phyloP scores from a whole-genome alignment of 2,113 vertebrate genomes.

The Glaucomys volans region DNA sequence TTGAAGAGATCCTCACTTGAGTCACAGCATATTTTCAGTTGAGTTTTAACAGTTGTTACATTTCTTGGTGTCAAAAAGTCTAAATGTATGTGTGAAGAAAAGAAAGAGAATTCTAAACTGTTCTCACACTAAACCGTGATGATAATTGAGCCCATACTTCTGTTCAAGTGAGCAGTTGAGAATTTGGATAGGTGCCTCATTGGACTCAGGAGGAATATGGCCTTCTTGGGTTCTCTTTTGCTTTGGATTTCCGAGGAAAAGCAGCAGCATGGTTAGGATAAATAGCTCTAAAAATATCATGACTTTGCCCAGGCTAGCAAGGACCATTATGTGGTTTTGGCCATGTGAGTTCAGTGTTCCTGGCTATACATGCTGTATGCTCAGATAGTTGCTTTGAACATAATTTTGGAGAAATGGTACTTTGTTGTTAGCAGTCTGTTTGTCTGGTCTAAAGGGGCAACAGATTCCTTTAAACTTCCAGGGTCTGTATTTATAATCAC shows the following conservation, averaged over 20 bases:
- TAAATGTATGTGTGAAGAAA: conserved; percentile 35
- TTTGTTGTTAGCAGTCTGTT: conserved; percentile 22
- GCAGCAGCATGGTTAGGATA: conserved; percentile 47
- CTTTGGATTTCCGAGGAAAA: conserved; percentile 14
- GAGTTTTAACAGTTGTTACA: conserved; percentile 38
- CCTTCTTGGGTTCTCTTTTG: background rate
- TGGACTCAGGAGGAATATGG: background rate
- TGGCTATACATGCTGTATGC: background rate
- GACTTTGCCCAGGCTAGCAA: conserved; percentile 40
- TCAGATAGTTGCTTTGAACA: conserved; percentile 23
- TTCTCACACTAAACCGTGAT: conserved; percentile 39
- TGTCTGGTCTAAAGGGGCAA: background rate
- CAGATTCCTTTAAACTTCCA: background rate
- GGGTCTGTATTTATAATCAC: background rate
- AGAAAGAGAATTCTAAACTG: conserved; percentile 52
- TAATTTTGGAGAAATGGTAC: conserved; percentile 43
- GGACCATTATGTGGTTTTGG: conserved; percentile 44
- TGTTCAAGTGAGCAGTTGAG: background rate
- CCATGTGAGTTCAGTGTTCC: conserved; percentile 19
- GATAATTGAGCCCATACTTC: background rate
- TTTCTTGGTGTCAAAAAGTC: conserved; percentile 51
- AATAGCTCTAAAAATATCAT: conserved; percentile 52
- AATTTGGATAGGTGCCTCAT: background rate
- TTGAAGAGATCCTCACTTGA: background rate
- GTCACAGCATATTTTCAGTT: conserved; percentile 31